These are phyloP conservation scores for Acanthosepion lycidas DNA, from an alignment of 2,888 invertebrate species.

Conservation along the genomic window DNA sequence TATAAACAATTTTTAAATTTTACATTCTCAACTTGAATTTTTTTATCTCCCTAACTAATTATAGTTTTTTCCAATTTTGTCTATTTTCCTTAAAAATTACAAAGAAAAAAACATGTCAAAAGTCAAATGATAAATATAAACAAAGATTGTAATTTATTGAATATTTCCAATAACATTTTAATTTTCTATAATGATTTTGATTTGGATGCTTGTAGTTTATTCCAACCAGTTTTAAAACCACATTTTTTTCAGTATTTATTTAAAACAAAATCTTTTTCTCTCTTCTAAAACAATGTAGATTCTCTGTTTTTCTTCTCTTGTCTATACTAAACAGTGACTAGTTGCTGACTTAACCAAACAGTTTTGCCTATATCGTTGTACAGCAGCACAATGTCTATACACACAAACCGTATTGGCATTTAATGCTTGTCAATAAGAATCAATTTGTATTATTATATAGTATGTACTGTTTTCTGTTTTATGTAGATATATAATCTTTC, in stretches of 20 bases:
- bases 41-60: too few relatives aligned
- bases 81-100: background rate
- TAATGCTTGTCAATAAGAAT: background rate
- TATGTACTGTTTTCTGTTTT: background rate
- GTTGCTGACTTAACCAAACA: background rate
- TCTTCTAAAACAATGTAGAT: background rate
- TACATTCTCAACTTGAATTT: background rate
- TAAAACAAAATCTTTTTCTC: background rate
- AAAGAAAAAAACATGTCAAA: background rate
- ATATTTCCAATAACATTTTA: background rate
- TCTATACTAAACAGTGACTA: background rate
- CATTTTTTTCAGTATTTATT: background rate
- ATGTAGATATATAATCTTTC: background rate
- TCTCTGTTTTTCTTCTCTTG: background rate
- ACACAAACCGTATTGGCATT: background rate
- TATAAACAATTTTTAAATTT: background rate
- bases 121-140: background rate
- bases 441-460: background rate
- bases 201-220: background rate
- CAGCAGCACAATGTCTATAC: constrained; percentile 33
- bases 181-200: background rate
- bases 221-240: background rate
- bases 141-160: background rate
- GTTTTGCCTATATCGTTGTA: background rate
- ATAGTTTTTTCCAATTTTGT: background rate